Evolutionary conservation across 2,113 vertebrate genomes (phyloP).

Genomic region (Paramormyrops kingsleyae): DNA sequence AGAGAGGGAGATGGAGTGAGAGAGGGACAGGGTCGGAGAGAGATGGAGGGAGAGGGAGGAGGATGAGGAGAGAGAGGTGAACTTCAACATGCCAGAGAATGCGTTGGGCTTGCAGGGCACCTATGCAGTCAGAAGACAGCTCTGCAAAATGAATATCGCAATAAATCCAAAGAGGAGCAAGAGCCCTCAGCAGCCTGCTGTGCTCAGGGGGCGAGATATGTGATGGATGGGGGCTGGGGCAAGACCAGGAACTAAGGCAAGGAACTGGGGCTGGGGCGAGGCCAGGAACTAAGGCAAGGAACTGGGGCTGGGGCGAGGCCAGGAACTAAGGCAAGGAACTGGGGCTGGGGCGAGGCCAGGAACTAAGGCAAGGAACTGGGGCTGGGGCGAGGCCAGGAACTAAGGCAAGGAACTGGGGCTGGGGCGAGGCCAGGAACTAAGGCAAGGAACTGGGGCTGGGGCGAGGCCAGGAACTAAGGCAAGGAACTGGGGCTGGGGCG

Average conservation of each 20-base stretch:
- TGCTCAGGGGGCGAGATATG: background rate
- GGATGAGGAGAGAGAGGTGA: conserved; percentile 27
- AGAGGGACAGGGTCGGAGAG: conserved; percentile 22
- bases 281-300: background rate
- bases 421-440: background rate
- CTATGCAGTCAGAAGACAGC: background rate
- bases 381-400: background rate
- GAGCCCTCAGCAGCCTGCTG: background rate
- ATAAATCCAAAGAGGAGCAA: background rate
- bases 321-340: background rate
- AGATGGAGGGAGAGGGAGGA: conserved; percentile 24
- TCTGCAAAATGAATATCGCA: background rate
- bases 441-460: background rate
- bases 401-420: background rate
- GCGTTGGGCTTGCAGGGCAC: background rate
- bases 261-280: background rate
- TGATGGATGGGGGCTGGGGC: background rate
- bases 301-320: too few species aligned
- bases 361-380: background rate
- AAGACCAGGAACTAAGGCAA: background rate
- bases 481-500: background rate
- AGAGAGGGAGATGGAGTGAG: conserved; percentile 25
- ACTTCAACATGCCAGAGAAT: background rate
- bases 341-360: too few species aligned
- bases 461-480: too few species aligned